Percentiles rank a stretch among this genome's conserved stretches.
These are phyloP conservation scores for Drosophila bipectinata DNA, from an alignment of 1,140 invertebrate species.

Conservation along the genomic window DNA sequence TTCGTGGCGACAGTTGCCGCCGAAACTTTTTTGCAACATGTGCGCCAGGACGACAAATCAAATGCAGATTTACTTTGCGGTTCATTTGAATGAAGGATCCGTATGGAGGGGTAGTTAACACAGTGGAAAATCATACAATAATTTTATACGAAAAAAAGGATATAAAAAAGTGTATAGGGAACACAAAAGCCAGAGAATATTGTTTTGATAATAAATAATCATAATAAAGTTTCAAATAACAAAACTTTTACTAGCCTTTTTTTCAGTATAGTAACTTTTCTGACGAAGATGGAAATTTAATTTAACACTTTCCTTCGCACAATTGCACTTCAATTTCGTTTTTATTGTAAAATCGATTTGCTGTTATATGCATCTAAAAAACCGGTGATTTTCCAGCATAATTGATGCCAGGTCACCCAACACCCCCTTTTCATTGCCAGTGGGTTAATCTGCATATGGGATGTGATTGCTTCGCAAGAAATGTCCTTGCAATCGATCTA, in stretches of 20 bases:
- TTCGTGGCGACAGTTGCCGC: slow-evolving; percentile 48
- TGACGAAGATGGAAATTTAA: slow-evolving; percentile 38
- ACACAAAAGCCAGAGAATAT: background rate
- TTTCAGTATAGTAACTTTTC: background rate
- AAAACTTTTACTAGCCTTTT: background rate
- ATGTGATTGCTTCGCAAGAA: slow-evolving; percentile 12
- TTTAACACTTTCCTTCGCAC: slow-evolving; percentile 37
- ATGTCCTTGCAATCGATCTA: slow-evolving; percentile 27
- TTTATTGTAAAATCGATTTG: slow-evolving; percentile 49
- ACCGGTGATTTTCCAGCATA: slow-evolving; percentile 26
- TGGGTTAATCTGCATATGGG: slow-evolving; percentile 65
- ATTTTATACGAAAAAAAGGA: background rate
- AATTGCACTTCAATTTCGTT: slow-evolving; percentile 28
- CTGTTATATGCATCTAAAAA: slow-evolving; percentile 42
- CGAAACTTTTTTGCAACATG: slow-evolving; percentile 69
- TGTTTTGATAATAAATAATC: background rate
- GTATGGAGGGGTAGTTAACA: background rate
- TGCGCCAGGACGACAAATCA: slow-evolving; percentile 55
- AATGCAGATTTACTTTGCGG: slow-evolving; percentile 62
- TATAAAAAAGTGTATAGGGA: background rate
- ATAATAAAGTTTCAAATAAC: background rate
- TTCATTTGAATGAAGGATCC: slow-evolving; percentile 62
- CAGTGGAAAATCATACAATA: slow-evolving; percentile 1
- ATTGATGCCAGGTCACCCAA: slow-evolving; percentile 34
- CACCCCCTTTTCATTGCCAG: slow-evolving; percentile 3